Base-by-base conservation (phyloP, 2,888 invertebrate species). In the Orchesella flavescens region DNA sequence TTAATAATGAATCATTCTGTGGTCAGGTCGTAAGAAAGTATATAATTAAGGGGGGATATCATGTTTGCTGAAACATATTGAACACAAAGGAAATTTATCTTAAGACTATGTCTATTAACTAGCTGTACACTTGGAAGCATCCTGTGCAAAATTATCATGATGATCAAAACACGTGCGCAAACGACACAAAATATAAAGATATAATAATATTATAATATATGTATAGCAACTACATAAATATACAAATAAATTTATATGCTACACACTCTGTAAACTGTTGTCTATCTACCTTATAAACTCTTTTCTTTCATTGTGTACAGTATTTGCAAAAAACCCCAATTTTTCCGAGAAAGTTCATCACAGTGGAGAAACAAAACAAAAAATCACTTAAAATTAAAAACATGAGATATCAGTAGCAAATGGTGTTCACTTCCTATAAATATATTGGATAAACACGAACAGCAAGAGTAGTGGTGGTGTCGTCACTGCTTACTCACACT, bases 351-450 rank as follows among this genome's bases (percentile, higher is more conserved):
- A 34, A 57, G 57, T 72, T 74, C 44, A 80, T 80, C 80, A 80
- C 80, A 80, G 80, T 68, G 74, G 74, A 68, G 68, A 80, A 74
- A 73, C 12, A 17, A 46, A 76, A 53, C 34, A 76, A 23, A 59
- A 61, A 66, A 44, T 68, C 68, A 59, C 76, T 68, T 61, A 69
- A 68, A n/a, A 10, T 53, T 68, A 23, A 68, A 12, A 34, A 55
- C 66, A 69, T 66, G 66, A 66, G 66, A 66, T 66, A 66, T 66
- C 46, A 43, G 24, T 34, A 24, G 17, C 3, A 57, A 34, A 57
- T 34, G 34, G 71, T 59, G 59, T 24, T 57, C 49, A 23, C 53
- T 19, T 73, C 61, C n/a, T 61, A 59, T 23, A 46, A 49, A 68
- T 68, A 19, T 19, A n/a, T 53, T 53, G 15, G 19, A 66, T 46